These are phyloP conservation scores for Equus quagga DNA, from an alignment of 2,113 vertebrate genomes.

Conservation along the genomic window DNA sequence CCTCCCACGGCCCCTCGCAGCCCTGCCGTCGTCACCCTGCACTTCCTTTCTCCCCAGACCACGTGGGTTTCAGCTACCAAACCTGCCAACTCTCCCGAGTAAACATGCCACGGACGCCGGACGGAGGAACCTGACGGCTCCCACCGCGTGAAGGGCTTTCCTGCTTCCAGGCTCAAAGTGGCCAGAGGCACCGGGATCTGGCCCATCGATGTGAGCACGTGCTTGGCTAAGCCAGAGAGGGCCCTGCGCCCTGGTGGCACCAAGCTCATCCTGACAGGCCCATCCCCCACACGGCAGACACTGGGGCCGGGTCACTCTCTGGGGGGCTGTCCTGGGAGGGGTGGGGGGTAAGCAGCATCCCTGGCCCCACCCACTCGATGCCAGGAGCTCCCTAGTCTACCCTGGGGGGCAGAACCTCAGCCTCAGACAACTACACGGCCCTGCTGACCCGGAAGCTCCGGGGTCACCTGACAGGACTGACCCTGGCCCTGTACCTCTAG, in stretches of 20 bases:
- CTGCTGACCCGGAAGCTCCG: background rate
- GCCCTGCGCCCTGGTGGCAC: too few relatives aligned
- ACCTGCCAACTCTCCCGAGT: background rate
- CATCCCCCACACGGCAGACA: fast-evolving
- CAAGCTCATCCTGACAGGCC: fast-evolving
- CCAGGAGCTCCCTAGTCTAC: background rate
- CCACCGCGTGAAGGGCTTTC: background rate
- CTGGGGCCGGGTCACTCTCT: fast-evolving
- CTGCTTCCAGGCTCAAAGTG: too few relatives aligned
- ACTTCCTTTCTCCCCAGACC: background rate
- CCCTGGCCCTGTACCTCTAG: background rate
- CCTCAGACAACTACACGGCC: fast-evolving
- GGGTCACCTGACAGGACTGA: background rate
- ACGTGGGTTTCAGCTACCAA: too few relatives aligned
- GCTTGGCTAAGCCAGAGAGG: background rate
- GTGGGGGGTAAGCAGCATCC: background rate
- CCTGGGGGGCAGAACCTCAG: background rate
- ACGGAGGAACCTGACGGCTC: background rate
- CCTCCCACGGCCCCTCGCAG: background rate
- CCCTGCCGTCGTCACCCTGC: too few relatives aligned
- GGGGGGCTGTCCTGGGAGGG: fast-evolving
- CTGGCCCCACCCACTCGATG: background rate
- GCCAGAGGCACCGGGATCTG: background rate
- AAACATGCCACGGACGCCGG: fast-evolving
- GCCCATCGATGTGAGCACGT: fast-evolving